These are phyloP conservation scores for Sturnus vulgaris DNA, from an alignment of 2,113 vertebrate species.

Conservation along the genomic window DNA sequence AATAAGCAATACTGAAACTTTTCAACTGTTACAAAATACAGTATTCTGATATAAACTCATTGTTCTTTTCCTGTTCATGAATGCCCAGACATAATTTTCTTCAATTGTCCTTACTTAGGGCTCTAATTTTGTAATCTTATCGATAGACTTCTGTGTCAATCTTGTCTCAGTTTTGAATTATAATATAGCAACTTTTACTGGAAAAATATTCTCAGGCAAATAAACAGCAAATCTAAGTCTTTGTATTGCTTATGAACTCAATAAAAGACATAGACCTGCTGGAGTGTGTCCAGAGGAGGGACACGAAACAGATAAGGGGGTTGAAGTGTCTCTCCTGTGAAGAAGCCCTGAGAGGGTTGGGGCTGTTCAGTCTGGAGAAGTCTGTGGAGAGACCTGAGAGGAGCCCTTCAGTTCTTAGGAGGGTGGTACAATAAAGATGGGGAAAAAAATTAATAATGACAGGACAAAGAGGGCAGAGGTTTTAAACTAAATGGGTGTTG, in stretches of 20 bases:
- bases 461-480: not conserved
- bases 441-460: not conserved
- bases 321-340: not conserved
- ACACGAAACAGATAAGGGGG: not conserved
- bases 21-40: not conserved
- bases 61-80: not conserved
- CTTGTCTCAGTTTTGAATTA: not conserved
- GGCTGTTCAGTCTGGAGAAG: not conserved
- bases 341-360: not conserved
- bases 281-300: not conserved
- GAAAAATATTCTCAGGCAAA: not conserved
- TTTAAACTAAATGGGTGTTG: not conserved
- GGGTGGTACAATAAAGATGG: not conserved
- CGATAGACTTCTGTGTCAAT: not conserved
- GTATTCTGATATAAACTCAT: not conserved
- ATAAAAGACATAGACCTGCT: not conserved
- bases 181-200: not conserved
- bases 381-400: not conserved
- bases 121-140: not conserved
- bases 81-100: not conserved
- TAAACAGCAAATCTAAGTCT: not conserved
- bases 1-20: not conserved
- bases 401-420: not conserved
- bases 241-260: not conserved
- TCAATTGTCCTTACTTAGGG: not conserved